These are phyloP conservation scores for Euphonia xanthogaster DNA, from an alignment of 2,797 vertebrate species.

Conservation along the genomic window DNA sequence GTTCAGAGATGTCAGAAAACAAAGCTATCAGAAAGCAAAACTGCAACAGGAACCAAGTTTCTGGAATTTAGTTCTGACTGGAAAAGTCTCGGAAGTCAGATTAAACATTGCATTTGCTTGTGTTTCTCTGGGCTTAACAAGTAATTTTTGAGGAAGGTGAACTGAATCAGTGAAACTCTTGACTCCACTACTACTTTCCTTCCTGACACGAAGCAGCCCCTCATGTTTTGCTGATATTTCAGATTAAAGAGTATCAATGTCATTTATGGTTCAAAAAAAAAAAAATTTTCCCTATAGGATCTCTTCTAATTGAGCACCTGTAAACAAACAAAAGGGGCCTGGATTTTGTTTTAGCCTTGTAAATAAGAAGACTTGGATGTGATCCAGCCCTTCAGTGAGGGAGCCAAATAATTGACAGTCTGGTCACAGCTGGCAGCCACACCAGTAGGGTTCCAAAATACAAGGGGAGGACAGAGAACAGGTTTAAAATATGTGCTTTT, in stretches of 20 bases:
- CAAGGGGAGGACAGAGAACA: neutral
- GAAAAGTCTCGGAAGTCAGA: neutral
- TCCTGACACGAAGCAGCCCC: neutral
- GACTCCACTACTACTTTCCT: neutral
- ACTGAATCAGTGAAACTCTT: neutral
- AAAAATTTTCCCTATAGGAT: neutral
- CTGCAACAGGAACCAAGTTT: neutral
- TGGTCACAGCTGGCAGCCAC: neutral
- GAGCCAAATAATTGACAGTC: neutral
- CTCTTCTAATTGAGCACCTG: neutral
- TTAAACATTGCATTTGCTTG: neutral
- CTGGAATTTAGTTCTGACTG: neutral
- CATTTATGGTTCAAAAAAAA: neutral
- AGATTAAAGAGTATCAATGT: neutral
- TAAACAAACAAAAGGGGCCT: neutral
- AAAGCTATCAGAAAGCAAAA: neutral
- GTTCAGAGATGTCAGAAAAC: neutral
- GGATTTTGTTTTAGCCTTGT: slow-evolving; percentile 9
- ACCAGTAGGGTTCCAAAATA: neutral
- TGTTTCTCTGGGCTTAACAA: neutral
- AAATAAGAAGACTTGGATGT: neutral
- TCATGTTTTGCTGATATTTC: neutral
- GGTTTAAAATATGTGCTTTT: neutral
- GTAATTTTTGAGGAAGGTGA: neutral
- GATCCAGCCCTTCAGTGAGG: neutral